Percentiles rank a stretch among this genome's conserved stretches.
phyloP scores from a whole-genome alignment of 92 coral and sea anemone species.

The Palythoa grandis region DNA sequence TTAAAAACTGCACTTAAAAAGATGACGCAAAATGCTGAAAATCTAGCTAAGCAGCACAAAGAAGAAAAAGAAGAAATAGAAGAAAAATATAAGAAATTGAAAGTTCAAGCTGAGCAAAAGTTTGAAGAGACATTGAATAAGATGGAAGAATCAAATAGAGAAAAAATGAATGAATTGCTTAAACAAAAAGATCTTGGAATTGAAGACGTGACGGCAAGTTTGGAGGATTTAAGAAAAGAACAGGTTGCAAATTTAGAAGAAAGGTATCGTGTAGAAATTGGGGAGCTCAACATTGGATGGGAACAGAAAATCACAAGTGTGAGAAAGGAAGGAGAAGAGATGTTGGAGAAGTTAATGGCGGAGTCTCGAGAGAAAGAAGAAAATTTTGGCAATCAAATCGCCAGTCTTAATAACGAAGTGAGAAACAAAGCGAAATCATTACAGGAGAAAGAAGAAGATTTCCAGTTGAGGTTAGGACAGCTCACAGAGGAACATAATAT shows the following conservation, averaged over 20 bases:
- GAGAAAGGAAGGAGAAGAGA: slow-evolving; percentile 86
- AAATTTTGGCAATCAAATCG: slow-evolving; percentile 63
- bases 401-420: slow-evolving; percentile 72
- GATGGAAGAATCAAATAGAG: slow-evolving; percentile 74
- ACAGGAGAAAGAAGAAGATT: slow-evolving; percentile 69
- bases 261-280: slow-evolving; percentile 79
- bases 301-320: slow-evolving; percentile 84
- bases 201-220: slow-evolving; percentile 80
- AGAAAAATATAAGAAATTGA: slow-evolving; percentile 54
- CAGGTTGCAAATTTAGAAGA: slow-evolving; percentile 85
- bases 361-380: slow-evolving; percentile 96
- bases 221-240: slow-evolving; percentile 77
- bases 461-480: slow-evolving; percentile 59
- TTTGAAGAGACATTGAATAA: slow-evolving; percentile 71
- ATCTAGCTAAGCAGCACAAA: slow-evolving; percentile 59
- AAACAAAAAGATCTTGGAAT: slow-evolving; percentile 84
- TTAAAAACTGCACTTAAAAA: slow-evolving; percentile 71
- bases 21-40: slow-evolving; percentile 56
- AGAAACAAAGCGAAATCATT: slow-evolving; percentile 65
- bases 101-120: slow-evolving; percentile 58
- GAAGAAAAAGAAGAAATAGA: slow-evolving; percentile 64
- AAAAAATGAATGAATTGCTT: slow-evolving; percentile 75
- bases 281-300: slow-evolving; percentile 86
- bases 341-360: slow-evolving; percentile 75
- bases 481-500: slow-evolving; percentile 75